Percentiles rank a stretch among this genome's conserved stretches.
phyloP scores from a whole-genome alignment of 2,888 invertebrate genomes.

The Spisula subtruncata region DNA sequence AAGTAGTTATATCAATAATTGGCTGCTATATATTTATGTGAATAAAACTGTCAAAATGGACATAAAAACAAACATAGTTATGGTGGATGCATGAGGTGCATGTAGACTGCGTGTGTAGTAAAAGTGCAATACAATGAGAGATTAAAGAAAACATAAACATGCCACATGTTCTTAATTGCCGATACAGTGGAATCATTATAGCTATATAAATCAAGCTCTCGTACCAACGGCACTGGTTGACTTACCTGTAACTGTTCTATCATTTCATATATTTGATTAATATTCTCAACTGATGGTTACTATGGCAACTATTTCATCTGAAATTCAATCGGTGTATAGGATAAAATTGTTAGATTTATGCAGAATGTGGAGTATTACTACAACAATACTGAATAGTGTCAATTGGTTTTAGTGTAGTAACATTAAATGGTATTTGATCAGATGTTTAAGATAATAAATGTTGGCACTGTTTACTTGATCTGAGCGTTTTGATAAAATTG shows the following conservation, averaged over 20 bases:
- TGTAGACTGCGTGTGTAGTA: too few species aligned
- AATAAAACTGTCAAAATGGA: too few species aligned
- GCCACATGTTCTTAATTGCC: not conserved
- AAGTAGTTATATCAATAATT: too few species aligned
- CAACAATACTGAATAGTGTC: not conserved
- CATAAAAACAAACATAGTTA: too few species aligned
- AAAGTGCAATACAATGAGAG: too few species aligned
- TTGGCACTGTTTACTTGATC: not conserved
- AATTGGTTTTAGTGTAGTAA: not conserved
- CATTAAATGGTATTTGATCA: not conserved
- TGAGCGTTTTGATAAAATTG: too few species aligned
- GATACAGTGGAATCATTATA: not conserved
- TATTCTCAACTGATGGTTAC: not conserved
- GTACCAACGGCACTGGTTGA: not conserved
- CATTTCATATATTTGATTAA: constrained; percentile 11
- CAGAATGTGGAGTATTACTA: not conserved
- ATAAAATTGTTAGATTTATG: not conserved
- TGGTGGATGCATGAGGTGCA: too few species aligned
- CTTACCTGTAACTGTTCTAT: not conserved
- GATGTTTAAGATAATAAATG: not conserved
- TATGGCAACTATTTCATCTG: not conserved
- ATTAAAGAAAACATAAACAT: too few species aligned
- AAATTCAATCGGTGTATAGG: not conserved
- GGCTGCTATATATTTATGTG: too few species aligned
- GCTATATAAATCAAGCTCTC: not conserved